Evolutionary conservation across 2,888 invertebrate species (phyloP).

Genomic region (Cantharis nigra): DNA sequence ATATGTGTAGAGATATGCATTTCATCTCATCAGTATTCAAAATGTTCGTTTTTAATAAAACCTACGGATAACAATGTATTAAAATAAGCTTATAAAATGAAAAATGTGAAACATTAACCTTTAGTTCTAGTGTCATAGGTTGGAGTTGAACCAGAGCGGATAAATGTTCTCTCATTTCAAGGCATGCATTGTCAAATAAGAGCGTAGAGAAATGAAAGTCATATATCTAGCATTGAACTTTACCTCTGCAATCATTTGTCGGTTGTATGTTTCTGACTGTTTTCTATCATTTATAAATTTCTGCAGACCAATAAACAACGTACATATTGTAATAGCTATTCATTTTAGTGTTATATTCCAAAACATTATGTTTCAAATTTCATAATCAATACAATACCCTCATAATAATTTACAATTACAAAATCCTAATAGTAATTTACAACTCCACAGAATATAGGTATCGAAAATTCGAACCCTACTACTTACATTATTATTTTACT

Average conservation of each 20-base stretch:
- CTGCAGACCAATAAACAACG: constrained; percentile 4
- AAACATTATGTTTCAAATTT: background rate
- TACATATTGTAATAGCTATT: constrained; percentile 1
- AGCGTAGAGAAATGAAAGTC: constrained; percentile 43
- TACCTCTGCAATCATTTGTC: constrained; percentile 39
- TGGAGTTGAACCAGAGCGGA: constrained; percentile 27
- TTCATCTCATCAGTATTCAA: constrained; percentile 23
- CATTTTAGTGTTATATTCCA: background rate
- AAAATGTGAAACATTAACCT: constrained; percentile 29
- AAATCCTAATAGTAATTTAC: background rate
- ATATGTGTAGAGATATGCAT: constrained; percentile 26
- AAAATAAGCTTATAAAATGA: constrained; percentile 26
- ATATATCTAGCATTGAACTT: constrained; percentile 45
- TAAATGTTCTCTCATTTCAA: constrained; percentile 38
- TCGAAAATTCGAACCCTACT: background rate
- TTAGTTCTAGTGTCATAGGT: constrained; percentile 27
- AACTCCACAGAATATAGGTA: background rate
- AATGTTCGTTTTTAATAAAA: constrained; percentile 16
- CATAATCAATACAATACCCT: background rate
- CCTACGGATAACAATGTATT: constrained; percentile 19
- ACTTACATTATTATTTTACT: background rate
- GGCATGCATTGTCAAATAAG: constrained; percentile 39
- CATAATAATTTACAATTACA: background rate
- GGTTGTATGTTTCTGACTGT: constrained; percentile 28
- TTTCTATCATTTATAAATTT: constrained; percentile 28